Evolutionary conservation across 2,797 vertebrate genomes (phyloP).

Genomic region (Scolopax bukidnonensis): DNA sequence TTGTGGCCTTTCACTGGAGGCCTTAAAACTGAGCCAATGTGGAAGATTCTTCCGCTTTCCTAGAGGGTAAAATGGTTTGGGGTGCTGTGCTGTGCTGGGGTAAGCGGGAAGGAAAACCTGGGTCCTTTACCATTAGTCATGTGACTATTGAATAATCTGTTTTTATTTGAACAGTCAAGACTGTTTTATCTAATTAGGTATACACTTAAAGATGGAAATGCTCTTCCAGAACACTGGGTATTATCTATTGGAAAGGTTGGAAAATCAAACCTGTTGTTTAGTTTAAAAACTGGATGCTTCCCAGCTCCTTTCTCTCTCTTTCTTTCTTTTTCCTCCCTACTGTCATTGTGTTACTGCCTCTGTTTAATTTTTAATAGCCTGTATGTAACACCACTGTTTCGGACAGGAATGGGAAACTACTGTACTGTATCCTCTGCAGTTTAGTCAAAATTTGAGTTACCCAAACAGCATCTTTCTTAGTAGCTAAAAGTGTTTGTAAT

Average conservation of each 20-base stretch:
- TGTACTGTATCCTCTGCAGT: not conserved
- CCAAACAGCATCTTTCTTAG: not conserved
- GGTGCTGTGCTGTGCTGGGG: not conserved
- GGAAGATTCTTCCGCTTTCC: not conserved
- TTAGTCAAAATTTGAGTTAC: not conserved
- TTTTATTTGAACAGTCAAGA: not conserved
- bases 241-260: not conserved
- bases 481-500: not conserved
- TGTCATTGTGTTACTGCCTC: constrained; percentile 6
- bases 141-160: not conserved
- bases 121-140: not conserved
- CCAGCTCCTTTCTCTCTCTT: not conserved
- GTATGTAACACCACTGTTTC: not conserved
- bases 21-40: not conserved
- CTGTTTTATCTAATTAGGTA: not conserved
- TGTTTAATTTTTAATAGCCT: constrained; percentile 32
- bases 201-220: not conserved
- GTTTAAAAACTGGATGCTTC: not conserved
- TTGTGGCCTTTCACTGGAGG: not conserved
- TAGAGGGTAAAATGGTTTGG: not conserved
- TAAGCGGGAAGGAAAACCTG: not conserved
- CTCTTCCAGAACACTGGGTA: not conserved
- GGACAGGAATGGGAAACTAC: not conserved
- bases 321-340: not conserved
- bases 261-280: constrained; percentile 26